phyloP scores from a whole-genome alignment of 2,113 vertebrate species.

The Grammomys surdaster region DNA sequence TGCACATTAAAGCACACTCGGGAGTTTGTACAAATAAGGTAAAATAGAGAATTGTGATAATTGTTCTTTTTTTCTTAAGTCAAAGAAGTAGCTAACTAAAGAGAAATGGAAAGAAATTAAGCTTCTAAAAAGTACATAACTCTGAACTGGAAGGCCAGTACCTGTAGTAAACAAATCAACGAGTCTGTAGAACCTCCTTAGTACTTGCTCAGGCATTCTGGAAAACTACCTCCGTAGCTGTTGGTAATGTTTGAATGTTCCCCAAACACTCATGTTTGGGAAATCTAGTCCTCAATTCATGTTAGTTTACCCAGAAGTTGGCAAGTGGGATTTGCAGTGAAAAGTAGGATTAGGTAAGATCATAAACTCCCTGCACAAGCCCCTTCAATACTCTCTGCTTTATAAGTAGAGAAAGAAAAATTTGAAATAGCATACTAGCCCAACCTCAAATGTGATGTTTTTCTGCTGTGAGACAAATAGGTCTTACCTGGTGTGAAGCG shows the following conservation, averaged over 20 bases:
- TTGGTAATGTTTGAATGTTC: neutral
- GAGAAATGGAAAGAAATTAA: neutral
- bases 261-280: neutral
- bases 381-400: neutral
- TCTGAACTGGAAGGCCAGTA: neutral
- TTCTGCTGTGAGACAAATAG: neutral
- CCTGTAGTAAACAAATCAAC: neutral
- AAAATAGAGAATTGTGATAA: neutral
- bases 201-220: neutral
- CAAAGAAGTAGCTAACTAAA: neutral
- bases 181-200: too few species aligned
- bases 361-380: neutral
- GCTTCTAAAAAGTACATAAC: rapidly evolving
- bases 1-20: neutral
- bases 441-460: too few species aligned
- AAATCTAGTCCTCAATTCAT: neutral
- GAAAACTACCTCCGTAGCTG: neutral
- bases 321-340: neutral
- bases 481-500: neutral
- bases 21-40: neutral
- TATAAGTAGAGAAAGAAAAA: neutral
- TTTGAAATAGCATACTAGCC: neutral
- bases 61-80: neutral
- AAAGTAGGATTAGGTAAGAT: neutral
- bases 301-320: too few species aligned